Conservation (phyloP, 2,888 invertebrate genomes). For the Cryptosula pallasiana region DNA sequence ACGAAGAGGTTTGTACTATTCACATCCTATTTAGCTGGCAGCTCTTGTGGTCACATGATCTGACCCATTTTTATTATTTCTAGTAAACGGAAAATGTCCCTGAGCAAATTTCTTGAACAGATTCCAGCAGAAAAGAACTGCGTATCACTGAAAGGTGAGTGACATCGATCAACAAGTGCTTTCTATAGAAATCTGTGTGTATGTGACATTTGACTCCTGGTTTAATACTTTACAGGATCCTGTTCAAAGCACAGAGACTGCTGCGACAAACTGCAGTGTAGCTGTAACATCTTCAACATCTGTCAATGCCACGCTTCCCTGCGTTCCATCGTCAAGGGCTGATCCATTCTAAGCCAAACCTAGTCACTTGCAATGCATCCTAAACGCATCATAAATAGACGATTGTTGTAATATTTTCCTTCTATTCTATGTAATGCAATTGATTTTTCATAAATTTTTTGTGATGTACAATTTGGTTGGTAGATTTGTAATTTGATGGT, state of each 20-base stretch:
- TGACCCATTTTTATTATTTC: background rate
- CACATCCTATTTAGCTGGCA: no score
- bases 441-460: no score
- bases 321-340: background rate
- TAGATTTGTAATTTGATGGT: no score
- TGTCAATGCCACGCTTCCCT: background rate
- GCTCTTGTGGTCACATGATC: no score
- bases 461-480: no score
- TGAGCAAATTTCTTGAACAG: background rate
- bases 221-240: background rate
- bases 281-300: slow-evolving; percentile 3
- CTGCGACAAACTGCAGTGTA: background rate
- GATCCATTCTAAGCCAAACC: no score
- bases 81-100: background rate
- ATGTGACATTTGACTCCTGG: background rate
- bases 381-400: no score
- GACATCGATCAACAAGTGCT: no score
- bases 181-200: background rate
- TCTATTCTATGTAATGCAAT: no score
- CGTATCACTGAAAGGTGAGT: background rate
- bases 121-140: background rate
- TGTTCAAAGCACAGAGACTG: background rate
- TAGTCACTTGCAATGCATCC: no score
- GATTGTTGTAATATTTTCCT: no score
- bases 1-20: no score